phyloP scores from a whole-genome alignment of 2,113 vertebrate species.

The Tupaia tana region DNA sequence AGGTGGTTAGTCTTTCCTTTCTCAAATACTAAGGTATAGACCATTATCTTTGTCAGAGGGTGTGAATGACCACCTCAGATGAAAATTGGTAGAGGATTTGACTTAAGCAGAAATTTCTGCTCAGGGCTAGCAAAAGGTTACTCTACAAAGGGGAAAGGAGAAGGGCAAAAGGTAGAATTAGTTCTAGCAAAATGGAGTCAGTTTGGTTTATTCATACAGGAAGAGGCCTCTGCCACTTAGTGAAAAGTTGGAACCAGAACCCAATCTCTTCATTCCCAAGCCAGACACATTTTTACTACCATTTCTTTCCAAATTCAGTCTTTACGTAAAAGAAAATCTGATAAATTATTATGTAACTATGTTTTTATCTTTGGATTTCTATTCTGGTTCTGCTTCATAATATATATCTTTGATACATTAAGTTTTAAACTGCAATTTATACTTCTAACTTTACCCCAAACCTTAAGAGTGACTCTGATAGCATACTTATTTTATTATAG shows the following conservation, averaged over 20 bases:
- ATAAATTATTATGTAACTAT: background rate
- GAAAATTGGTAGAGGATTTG: too few species aligned
- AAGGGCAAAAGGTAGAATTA: too few species aligned
- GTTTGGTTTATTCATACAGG: too few species aligned
- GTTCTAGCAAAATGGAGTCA: too few species aligned
- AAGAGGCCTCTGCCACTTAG: background rate
- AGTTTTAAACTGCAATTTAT: slow-evolving; percentile 1
- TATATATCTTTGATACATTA: background rate
- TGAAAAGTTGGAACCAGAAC: background rate
- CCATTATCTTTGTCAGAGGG: too few species aligned
- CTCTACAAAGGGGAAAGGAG: too few species aligned
- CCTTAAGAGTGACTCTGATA: background rate
- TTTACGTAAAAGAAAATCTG: slow-evolving; percentile 11
- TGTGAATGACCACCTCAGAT: too few species aligned
- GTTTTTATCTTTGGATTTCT: background rate
- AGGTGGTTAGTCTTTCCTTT: too few species aligned
- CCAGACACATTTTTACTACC: background rate
- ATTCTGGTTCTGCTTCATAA: background rate
- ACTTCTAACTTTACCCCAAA: background rate
- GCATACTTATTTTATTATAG: background rate
- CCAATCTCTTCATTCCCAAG: background rate
- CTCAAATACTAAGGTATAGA: too few species aligned
- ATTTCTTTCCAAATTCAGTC: background rate
- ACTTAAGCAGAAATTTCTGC: too few species aligned
- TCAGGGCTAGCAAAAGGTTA: too few species aligned